Evolutionary conservation across 2,888 invertebrate genomes (phyloP), one percentile per base, ranked within the genome.

Genomic region (Dolomedes plantarius): DNA sequence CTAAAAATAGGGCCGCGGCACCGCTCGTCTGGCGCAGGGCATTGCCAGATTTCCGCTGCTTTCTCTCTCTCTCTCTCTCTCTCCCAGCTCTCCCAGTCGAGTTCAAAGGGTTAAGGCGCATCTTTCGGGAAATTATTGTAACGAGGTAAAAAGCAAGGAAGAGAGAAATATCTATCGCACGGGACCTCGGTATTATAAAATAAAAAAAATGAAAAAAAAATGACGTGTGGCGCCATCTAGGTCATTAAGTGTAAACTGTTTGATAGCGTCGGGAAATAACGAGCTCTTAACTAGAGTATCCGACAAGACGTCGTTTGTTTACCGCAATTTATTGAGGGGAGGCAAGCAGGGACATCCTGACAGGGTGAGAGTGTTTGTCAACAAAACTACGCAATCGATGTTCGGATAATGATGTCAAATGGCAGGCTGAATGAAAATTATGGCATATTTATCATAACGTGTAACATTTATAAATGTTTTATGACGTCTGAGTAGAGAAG

Each of bases 81-180:
- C n/a, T n/a, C n/a, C n/a, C n/a, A n/a, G n/a, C n/a, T n/a, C n/a
- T n/a, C n/a, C n/a, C n/a, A 46, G 11, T 9, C 16, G 82, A 77
- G 83, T 85, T 85, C 81, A 82, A 82, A 82, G 81, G 81, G 81
- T 82, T 82, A 75, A 74, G 46, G 46, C 27, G 62, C 71, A 56
- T 41, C 29, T 36, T 56, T 62, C n/a, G 64, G 9, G 23, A 41
- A 71, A 39, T 46, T 28, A 46, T 71, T 71, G 27, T 71, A 71
- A 71, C 50, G 36, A 29, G 29, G 71, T 71, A 71, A 71, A 23
- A 11, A 50, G 3, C n/a, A 29, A n/a, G 19, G n/a, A 27, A 27
- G 62, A 16, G 9, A 11, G 11, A 62, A 62, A 62, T 62, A 62
- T 62, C 46, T 23, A 23, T 56, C 23, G 23, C 23, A 36, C 36